These are phyloP conservation scores for Pocota personata DNA, from an alignment of 2,888 invertebrate species.

Conservation along the genomic window DNA sequence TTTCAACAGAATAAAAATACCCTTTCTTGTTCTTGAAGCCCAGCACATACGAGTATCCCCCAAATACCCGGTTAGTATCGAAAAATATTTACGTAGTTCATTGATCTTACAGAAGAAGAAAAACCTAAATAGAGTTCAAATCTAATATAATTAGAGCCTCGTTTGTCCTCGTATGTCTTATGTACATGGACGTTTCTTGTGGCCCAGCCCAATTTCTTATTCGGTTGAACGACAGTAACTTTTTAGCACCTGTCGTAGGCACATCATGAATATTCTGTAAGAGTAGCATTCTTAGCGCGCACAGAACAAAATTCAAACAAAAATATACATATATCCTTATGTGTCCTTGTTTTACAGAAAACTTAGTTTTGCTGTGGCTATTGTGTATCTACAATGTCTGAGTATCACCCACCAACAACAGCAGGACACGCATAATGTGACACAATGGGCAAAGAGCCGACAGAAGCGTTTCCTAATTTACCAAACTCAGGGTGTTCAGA, in stretches of 20 bases:
- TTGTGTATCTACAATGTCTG: neutral
- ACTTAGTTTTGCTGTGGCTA: neutral
- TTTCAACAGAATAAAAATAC: neutral
- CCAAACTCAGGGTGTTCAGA: constrained; percentile 30
- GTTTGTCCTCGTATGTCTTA: neutral
- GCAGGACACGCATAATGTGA: neutral
- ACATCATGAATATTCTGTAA: constrained; percentile 41
- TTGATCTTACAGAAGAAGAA: neutral
- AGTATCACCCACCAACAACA: neutral
- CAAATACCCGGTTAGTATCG: neutral
- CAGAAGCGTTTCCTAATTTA: constrained; percentile 51
- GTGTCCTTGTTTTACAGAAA: neutral
- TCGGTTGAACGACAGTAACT: constrained; percentile 1
- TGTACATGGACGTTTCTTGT: neutral
- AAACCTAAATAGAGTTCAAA: neutral
- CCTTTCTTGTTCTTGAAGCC: neutral
- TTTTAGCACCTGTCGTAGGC: neutral
- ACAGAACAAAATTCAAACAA: too few species aligned
- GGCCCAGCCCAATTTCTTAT: neutral
- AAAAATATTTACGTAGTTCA: neutral
- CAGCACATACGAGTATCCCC: neutral
- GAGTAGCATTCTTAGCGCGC: neutral
- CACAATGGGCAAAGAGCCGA: constrained; percentile 46
- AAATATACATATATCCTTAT: neutral
- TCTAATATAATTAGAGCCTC: neutral